These are phyloP conservation scores for Nerophis ophidion DNA, from an alignment of 2,113 vertebrate genomes.

Conservation along the genomic window DNA sequence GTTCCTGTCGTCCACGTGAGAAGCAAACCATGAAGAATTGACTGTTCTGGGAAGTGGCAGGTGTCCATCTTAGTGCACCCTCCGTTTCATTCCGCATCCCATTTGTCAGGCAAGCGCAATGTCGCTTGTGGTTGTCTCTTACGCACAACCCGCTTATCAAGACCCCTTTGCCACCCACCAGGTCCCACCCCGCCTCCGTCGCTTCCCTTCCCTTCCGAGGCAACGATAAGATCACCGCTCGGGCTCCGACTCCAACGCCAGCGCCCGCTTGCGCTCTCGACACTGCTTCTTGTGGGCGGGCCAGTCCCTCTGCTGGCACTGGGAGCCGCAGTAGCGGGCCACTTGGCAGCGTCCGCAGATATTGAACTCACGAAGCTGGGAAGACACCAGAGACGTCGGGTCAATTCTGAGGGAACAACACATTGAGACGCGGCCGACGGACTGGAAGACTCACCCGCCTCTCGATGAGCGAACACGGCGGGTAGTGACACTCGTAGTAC, in stretches of 20 bases:
- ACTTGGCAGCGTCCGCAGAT: slow-evolving; percentile 98
- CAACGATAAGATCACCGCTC: slow-evolving; percentile 74
- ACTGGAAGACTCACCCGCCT: slow-evolving; percentile 79
- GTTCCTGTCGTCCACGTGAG: slow-evolving; percentile 50
- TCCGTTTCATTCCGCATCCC: slow-evolving; percentile 27
- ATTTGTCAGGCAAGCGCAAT: slow-evolving; percentile 45
- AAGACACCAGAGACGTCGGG: background rate
- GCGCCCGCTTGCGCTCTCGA: slow-evolving; percentile 87
- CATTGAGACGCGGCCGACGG: too few species aligned
- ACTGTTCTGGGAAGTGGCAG: slow-evolving; percentile 64
- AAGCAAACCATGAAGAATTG: slow-evolving; percentile 63
- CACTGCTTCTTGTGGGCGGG: slow-evolving; percentile 98
- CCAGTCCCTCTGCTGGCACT: slow-evolving; percentile 99
- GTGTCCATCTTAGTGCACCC: slow-evolving; percentile 41
- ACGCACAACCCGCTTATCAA: slow-evolving; percentile 37
- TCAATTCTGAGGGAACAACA: background rate
- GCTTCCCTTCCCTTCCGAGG: slow-evolving; percentile 31
- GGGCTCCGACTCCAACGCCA: slow-evolving; percentile 88
- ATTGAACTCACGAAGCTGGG: slow-evolving; percentile 88
- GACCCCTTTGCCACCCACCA: slow-evolving; percentile 1
- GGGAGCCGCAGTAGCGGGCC: slow-evolving; percentile 94
- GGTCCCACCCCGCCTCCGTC: background rate
- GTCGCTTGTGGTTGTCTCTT: slow-evolving; percentile 51
- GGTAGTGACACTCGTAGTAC: slow-evolving; percentile 98
- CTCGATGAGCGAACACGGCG: slow-evolving; percentile 94